Conservation (phyloP, 2,797 vertebrate species). For the Chaetodon trifasciatus region DNA sequence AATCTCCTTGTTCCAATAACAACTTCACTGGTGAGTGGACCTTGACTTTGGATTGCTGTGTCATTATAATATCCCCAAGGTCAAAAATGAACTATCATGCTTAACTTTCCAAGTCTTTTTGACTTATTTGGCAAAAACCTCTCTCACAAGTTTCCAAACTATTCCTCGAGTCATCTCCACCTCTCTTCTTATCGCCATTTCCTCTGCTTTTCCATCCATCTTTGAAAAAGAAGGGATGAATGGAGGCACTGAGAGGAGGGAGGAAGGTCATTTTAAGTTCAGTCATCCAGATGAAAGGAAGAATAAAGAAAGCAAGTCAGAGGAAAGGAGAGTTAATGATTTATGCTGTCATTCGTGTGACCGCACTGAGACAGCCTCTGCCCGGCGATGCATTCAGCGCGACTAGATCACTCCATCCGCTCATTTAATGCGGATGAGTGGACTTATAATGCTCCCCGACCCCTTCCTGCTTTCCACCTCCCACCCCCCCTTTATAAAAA, state of each 20-base stretch:
- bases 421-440: constrained; percentile 65
- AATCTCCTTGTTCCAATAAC: background rate
- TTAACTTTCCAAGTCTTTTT: background rate
- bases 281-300: constrained; percentile 65
- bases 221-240: constrained; percentile 47
- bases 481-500: background rate
- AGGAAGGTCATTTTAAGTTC: constrained; percentile 61
- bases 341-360: constrained; percentile 69
- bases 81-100: background rate
- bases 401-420: constrained; percentile 58
- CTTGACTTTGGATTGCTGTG: background rate
- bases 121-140: background rate
- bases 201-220: constrained; percentile 29
- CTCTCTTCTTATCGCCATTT: background rate
- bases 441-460: constrained; percentile 44
- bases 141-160: background rate
- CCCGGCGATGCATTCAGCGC: constrained; percentile 64
- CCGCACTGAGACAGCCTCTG: constrained; percentile 57
- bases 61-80: background rate
- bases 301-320: constrained; percentile 65
- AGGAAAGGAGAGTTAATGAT: constrained; percentile 67
- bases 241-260: constrained; percentile 30
- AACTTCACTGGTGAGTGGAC: background rate
- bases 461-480: constrained; percentile 37
- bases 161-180: background rate